Conservation (phyloP, 1,140 invertebrate genomes). For the Sitodiplosis mosellana region DNA sequence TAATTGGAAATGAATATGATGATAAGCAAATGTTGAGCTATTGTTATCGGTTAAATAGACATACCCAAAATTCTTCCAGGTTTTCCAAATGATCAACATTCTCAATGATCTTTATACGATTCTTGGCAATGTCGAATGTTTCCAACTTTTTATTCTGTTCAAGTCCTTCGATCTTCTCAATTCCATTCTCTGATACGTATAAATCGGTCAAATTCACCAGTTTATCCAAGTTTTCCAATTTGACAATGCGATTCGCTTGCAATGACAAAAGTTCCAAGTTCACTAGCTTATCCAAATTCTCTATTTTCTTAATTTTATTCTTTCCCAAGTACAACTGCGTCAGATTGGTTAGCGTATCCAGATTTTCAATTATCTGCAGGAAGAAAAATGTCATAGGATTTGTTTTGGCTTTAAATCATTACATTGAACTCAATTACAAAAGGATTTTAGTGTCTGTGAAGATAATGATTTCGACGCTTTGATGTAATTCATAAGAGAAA, state of each 20-base stretch:
- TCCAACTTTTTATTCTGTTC: constrained; percentile 48
- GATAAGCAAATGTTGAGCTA: neutral
- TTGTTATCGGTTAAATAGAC: constrained; percentile 8
- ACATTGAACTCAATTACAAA: too few relatives aligned
- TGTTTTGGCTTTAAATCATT: too few relatives aligned
- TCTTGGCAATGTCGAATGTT: constrained; percentile 80
- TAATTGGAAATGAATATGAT: neutral
- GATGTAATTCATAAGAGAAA: constrained; percentile 4
- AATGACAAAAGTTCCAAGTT: constrained; percentile 71
- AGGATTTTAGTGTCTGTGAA: too few relatives aligned
- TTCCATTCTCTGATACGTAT: constrained; percentile 89
- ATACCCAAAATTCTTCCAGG: constrained; percentile 89
- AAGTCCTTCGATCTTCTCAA: constrained; percentile 56
- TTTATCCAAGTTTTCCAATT: constrained; percentile 70
- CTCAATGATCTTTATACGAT: constrained; percentile 65
- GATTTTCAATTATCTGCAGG: constrained; percentile 61
- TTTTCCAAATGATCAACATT: constrained; percentile 56
- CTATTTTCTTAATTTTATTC: constrained; percentile 85
- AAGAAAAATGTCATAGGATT: constrained; percentile 1
- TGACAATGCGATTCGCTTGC: constrained; percentile 75
- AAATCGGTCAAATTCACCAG: constrained; percentile 65
- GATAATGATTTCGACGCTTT: neutral
- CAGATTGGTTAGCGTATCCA: constrained; percentile 54
- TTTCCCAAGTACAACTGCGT: constrained; percentile 78
- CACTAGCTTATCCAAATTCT: constrained; percentile 62